Evolutionary conservation across 2,797 vertebrate species (phyloP), one percentile per base, ranked within the genome.

Genomic region (Odontamblyopus lacepedii): DNA sequence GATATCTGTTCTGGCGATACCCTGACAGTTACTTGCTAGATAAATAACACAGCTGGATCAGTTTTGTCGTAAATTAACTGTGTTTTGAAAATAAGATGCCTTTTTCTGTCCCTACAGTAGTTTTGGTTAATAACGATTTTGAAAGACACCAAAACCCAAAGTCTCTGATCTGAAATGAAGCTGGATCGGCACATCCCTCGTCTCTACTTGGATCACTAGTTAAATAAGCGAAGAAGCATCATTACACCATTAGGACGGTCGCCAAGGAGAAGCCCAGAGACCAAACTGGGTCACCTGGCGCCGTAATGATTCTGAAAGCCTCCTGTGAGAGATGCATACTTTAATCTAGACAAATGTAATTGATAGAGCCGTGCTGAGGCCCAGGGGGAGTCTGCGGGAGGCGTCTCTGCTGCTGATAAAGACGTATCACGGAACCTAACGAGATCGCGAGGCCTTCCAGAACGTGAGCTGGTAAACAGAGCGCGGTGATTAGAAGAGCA

Each of bases 341-440:
- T 67, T 41, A 66, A 74, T 82, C 56, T 62, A 48, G 74, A 57
- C 64, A 71, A 62, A 77, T 83, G 8, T 82, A 81, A 84, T 73
- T 76, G 78, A 81, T 87, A 70, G 72, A 76, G 51, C 80, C 61
- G 70, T 41, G 62, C 60, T 50, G 6, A 13, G 11, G 44, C 30
- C 26, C 29, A 12, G 0, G 13, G 75, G 72, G 77, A 79, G 70
- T 74, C 51, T 61, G 35, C 30, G n/a, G 0, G 26, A 67, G 76
- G 15, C 16, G 62, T 67, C 73, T 77, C 75, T 76, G 61, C 69
- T 51, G 67, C 63, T 87, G 73, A 85, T 87, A 82, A 80, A 88
- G 85, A 87, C 62, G 1, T 71, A 89, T 86, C 59, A 81, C 79
- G 82, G 71, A 71, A 72, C 75, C 60, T 77, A 81, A 81, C 78